Evolutionary conservation across 2,888 invertebrate species (phyloP).

Genomic region (Cataglyphis albicans): DNA sequence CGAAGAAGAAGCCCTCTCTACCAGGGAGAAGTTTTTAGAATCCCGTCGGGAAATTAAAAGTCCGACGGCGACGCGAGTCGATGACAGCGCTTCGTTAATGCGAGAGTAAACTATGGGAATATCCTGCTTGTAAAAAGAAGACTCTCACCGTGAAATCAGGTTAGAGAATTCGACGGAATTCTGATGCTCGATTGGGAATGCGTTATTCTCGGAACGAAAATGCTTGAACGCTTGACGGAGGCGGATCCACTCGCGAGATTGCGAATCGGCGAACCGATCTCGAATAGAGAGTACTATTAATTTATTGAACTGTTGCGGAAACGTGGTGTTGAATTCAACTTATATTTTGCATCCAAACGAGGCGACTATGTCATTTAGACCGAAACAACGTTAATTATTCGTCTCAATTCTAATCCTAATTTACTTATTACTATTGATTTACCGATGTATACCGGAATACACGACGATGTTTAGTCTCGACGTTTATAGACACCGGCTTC

Average conservation of each 20-base stretch:
- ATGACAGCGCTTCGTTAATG: slow-evolving; percentile 71
- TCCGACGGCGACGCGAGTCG: slow-evolving; percentile 63
- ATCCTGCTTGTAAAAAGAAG: slow-evolving; percentile 47
- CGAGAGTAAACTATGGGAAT: slow-evolving; percentile 62
- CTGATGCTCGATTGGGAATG: slow-evolving; percentile 37
- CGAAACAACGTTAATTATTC: not conserved
- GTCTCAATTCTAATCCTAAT: not conserved
- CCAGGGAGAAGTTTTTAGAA: slow-evolving; percentile 68
- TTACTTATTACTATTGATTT: slow-evolving; percentile 6
- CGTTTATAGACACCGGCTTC: not conserved
- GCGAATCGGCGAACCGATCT: not conserved
- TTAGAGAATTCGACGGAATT: slow-evolving; percentile 48
- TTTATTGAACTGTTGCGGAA: slow-evolving; percentile 21
- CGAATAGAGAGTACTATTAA: not conserved
- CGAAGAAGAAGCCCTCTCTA: slow-evolving; percentile 53
- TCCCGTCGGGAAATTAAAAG: slow-evolving; percentile 74
- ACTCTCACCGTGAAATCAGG: slow-evolving; percentile 39
- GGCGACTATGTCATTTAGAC: not conserved
- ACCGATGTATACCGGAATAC: not conserved
- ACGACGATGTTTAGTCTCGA: not conserved
- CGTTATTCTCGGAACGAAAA: slow-evolving; percentile 3
- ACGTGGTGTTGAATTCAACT: not conserved
- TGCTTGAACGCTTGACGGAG: slow-evolving; percentile 10
- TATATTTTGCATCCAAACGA: not conserved
- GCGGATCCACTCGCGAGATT: not conserved